Conservation (phyloP, 64 coral and sea anemone genomes). For the Pocillopora verrucosa region DNA sequence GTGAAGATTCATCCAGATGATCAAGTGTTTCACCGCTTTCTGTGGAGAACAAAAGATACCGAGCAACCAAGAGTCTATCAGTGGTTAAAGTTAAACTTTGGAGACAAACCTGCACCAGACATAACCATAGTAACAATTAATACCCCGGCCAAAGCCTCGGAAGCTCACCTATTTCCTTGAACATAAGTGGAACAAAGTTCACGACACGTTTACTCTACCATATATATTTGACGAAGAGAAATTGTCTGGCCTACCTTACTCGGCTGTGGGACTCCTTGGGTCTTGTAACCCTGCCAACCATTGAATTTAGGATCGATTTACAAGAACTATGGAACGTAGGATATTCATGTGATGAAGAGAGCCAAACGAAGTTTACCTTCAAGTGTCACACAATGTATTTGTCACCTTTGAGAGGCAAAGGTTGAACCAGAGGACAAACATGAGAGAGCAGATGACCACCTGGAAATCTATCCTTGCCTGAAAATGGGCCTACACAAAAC, state of each 20-base stretch:
- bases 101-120: conserved; percentile 57
- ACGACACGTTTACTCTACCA: too few species aligned
- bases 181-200: conserved; percentile 33
- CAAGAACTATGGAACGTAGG: conserved; percentile 49
- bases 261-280: conserved; percentile 29
- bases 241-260: conserved; percentile 9
- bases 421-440: too few species aligned
- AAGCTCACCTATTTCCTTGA: conserved; percentile 32
- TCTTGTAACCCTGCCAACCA: conserved; percentile 13
- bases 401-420: too few species aligned
- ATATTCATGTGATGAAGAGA: conserved; percentile 33
- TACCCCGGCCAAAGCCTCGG: conserved; percentile 20
- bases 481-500: too few species aligned
- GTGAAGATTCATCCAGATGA: conserved; percentile 31
- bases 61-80: conserved; percentile 28
- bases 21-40: conserved; percentile 35
- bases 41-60: neutral
- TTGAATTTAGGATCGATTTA: conserved; percentile 41
- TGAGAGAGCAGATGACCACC: too few species aligned
- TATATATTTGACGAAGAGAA: neutral
- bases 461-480: too few species aligned
- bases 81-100: conserved; percentile 41
- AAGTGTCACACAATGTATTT: too few species aligned
- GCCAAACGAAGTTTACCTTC: conserved; percentile 1
- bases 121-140: conserved; percentile 27